Conservation (phyloP, 2,113 vertebrate genomes). For the Platichthys stellatus region DNA sequence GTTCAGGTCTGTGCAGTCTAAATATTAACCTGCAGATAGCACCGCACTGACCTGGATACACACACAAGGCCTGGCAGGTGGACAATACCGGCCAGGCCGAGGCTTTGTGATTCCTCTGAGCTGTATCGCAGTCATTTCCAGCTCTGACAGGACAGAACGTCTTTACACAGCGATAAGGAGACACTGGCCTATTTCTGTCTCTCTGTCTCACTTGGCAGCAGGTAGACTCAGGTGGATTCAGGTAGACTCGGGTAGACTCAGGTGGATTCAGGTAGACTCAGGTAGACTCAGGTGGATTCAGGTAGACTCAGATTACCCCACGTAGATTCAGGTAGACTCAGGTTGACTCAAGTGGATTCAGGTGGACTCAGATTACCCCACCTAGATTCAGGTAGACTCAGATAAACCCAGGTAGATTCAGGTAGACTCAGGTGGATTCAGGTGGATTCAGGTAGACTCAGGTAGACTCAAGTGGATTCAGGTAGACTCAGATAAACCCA, state of each 20-base stretch:
- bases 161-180: conserved; percentile 44
- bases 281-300: too few species aligned
- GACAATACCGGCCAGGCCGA: neutral
- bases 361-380: too few species aligned
- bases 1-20: neutral
- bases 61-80: neutral
- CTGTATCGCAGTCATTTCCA: neutral
- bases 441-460: too few species aligned
- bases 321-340: too few species aligned
- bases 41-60: neutral
- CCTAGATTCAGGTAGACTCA: neutral
- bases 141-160: conserved; percentile 6
- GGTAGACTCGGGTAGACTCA: too few species aligned
- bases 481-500: too few species aligned
- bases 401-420: too few species aligned
- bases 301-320: too few species aligned
- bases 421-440: too few species aligned
- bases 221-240: neutral
- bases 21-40: neutral
- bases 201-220: neutral
- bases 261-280: too few species aligned
- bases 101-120: neutral
- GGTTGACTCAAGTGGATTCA: too few species aligned
- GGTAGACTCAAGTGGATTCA: too few species aligned
- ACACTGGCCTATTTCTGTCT: conserved; percentile 33